Evolutionary conservation across 2,888 invertebrate genomes (phyloP), one percentile per base, ranked within the genome.

Genomic region (Pheosia gnoma): DNA sequence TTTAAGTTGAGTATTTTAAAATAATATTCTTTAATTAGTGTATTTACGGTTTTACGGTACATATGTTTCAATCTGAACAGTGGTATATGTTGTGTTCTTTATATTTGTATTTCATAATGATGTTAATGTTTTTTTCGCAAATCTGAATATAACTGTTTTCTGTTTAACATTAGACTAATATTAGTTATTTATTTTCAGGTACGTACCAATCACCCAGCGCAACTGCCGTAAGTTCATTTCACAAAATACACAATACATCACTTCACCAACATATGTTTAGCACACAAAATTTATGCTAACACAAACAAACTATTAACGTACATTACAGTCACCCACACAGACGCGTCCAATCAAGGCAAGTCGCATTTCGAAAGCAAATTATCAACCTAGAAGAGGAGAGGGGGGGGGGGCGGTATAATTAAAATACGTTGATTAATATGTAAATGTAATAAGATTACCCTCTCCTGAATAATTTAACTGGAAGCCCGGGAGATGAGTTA

Each of bases 351-450:
- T 91, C 89, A 90, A 85, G 86, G 81, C 89, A 89, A 91, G 88
- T 89, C 90, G 88, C 89, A 91, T 90, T 91, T 89, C 87, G 89
- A 89, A 90, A 90, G 90, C 90, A 89, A 92, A 92, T 92, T 92
- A 91, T 90, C 90, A 90, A 86, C 87, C 85, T 82, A 82, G 84
- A 83, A 86, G 93, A 91, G 94, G 94, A 94, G 95, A 96, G 95
- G 96, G 10, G 47, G n/a, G 91, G 92, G 94, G 94, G 94, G 95
- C 96, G 95, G 96, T 96, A 97, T 97, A 97, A 97, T 97, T 97
- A 97, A 97, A 97, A 97, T 97, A 97, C 97, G 97, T 97, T 97
- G 97, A 97, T 97, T 97, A 97, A 97, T 97, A 97, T 97, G 97
- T 97, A 97, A 97, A 97, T 97, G 97, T 97, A 97, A 97, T 97